Percentiles rank a stretch among this genome's conserved stretches.
Evolutionary conservation across 2,113 vertebrate species (phyloP).

Genomic region (Echinops telfairi): DNA sequence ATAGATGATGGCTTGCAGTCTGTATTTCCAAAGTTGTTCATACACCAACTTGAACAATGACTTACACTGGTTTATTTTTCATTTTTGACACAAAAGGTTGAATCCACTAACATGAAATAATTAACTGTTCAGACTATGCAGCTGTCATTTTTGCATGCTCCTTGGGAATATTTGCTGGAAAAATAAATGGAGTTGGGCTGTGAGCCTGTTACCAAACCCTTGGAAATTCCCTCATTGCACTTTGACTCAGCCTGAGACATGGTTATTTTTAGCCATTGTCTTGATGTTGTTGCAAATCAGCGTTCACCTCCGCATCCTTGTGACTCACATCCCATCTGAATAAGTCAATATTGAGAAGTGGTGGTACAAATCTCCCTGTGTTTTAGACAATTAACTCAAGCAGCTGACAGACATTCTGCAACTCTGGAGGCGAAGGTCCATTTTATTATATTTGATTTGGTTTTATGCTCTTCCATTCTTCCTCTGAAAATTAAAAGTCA

Average conservation of each 20-base stretch:
- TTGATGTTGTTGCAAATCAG: constrained; percentile 62
- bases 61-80: background rate
- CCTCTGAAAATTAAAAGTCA: constrained; percentile 17
- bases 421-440: background rate
- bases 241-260: constrained; percentile 69
- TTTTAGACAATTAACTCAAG: constrained; percentile 34
- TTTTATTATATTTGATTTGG: background rate
- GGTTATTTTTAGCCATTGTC: constrained; percentile 55
- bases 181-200: constrained; percentile 65
- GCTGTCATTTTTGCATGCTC: constrained; percentile 64
- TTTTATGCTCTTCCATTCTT: constrained; percentile 17
- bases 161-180: constrained; percentile 69
- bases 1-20: background rate
- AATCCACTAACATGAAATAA: constrained; percentile 68
- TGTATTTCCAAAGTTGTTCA: constrained; percentile 36
- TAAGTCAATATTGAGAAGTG: constrained; percentile 55
- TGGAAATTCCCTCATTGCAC: constrained; percentile 68
- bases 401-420: background rate
- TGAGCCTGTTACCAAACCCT: constrained; percentile 71
- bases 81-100: constrained; percentile 45
- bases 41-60: background rate
- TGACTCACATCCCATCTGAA: constrained; percentile 65
- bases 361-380: background rate
- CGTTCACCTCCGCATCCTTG: constrained; percentile 42
- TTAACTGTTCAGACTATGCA: constrained; percentile 65